phyloP scores from a whole-genome alignment of 2,888 invertebrate genomes.

The Euclidia mi region DNA sequence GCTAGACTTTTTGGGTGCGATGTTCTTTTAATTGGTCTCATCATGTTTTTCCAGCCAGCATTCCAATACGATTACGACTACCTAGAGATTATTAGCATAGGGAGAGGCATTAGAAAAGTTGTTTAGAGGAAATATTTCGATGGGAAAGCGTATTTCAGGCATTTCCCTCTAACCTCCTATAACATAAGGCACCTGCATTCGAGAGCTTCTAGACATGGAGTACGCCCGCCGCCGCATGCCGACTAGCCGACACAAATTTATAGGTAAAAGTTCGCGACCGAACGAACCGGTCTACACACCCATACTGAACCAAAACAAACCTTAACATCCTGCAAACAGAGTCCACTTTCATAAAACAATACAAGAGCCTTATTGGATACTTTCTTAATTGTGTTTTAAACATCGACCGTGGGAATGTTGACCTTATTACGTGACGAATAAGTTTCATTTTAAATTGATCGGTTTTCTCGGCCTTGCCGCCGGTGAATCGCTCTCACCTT shows the following conservation, averaged over 20 bases:
- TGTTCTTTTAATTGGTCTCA: too few relatives aligned
- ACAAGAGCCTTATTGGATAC: slow-evolving; percentile 81
- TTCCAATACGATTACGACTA: too few relatives aligned
- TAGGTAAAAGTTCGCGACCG: slow-evolving; percentile 90
- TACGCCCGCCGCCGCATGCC: slow-evolving; percentile 75
- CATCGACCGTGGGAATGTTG: slow-evolving; percentile 76
- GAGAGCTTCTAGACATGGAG: slow-evolving; percentile 79
- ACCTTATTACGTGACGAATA: slow-evolving; percentile 77
- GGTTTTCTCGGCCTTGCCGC: slow-evolving; percentile 86
- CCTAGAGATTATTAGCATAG: too few relatives aligned
- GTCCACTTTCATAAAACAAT: slow-evolving; percentile 67
- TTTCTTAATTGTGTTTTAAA: slow-evolving; percentile 87
- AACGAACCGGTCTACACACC: slow-evolving; percentile 78
- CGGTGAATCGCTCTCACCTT: slow-evolving; percentile 88
- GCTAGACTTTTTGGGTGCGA: too few relatives aligned
- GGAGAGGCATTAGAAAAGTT: slow-evolving; percentile 8
- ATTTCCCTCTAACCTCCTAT: slow-evolving; percentile 56
- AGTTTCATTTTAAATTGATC: slow-evolving; percentile 76
- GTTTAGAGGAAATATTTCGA: slow-evolving; percentile 18
- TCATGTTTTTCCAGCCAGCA: too few relatives aligned
- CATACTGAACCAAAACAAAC: slow-evolving; percentile 67
- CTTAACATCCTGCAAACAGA: slow-evolving; percentile 66
- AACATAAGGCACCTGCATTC: slow-evolving; percentile 65
- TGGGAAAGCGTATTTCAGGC: slow-evolving; percentile 21
- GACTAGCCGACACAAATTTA: slow-evolving; percentile 88